Percentiles rank a stretch among this genome's conserved stretches.
These are phyloP conservation scores for Amphiduros pacificus DNA, from an alignment of 2,888 invertebrate species.

Conservation along the genomic window DNA sequence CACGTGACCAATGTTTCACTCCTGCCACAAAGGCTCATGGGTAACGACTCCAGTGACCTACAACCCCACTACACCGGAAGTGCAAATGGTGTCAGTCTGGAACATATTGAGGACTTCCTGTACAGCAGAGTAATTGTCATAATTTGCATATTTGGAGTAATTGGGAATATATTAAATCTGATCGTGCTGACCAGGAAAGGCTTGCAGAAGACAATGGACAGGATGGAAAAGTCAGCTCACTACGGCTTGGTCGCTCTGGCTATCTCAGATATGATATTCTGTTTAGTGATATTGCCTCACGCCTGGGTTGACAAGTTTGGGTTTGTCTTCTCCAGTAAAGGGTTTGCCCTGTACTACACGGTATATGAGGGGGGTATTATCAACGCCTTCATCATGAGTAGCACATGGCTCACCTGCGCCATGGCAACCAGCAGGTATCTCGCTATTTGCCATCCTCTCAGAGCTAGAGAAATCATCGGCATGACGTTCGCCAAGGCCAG, in stretches of 20 bases:
- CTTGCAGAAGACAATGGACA: slow-evolving; percentile 43
- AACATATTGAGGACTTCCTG: slow-evolving; percentile 10
- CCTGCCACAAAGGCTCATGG: no score
- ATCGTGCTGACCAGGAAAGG: slow-evolving; percentile 50
- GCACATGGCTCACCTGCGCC: slow-evolving; percentile 56
- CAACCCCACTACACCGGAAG: no score
- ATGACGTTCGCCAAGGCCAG: slow-evolving; percentile 46
- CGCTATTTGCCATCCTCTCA: slow-evolving; percentile 56
- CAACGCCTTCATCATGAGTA: slow-evolving; percentile 53
- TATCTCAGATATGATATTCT: slow-evolving; percentile 54
- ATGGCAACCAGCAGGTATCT: slow-evolving; percentile 57
- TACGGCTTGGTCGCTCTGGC: slow-evolving; percentile 54
- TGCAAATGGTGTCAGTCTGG: no score
- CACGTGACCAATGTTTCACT: no score
- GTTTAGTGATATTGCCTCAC: slow-evolving; percentile 47
- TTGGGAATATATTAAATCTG: slow-evolving; percentile 51
- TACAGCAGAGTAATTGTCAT: slow-evolving; percentile 63
- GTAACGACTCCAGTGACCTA: no score
- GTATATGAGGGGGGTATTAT: slow-evolving; percentile 45
- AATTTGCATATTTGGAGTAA: slow-evolving; percentile 58
- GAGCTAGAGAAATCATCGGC: slow-evolving; percentile 51
- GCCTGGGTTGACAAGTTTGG: slow-evolving; percentile 33
- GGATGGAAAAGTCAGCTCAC: slow-evolving; percentile 56
- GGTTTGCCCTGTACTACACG: slow-evolving; percentile 36
- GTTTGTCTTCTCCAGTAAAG: not conserved